These are phyloP conservation scores for Acromyrmex echinatior DNA, from an alignment of 1,140 invertebrate species.

Conservation along the genomic window DNA sequence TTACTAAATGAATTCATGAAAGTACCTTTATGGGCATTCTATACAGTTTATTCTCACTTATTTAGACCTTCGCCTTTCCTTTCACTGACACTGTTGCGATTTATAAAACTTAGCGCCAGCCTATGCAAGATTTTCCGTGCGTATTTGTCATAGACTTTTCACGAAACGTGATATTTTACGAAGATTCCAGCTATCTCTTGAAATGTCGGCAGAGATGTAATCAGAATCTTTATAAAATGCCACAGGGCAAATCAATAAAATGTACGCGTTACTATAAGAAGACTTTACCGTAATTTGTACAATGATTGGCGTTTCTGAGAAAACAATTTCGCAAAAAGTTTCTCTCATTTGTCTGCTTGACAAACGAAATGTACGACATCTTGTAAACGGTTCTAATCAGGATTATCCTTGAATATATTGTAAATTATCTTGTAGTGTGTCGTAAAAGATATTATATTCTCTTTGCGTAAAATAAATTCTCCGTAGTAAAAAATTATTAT, in stretches of 20 bases:
- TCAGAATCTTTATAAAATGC: conserved; percentile 35
- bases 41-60: not conserved
- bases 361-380: not conserved
- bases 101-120: conserved; percentile 13
- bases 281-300: conserved; percentile 13
- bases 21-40: not conserved
- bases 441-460: not conserved
- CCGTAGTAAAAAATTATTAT: not conserved
- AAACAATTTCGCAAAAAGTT: conserved; percentile 40
- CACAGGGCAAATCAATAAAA: conserved; percentile 2
- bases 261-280: not conserved
- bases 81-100: conserved; percentile 31
- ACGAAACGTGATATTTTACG: conserved; percentile 13
- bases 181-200: not conserved
- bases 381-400: not conserved
- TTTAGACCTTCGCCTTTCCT: conserved; percentile 48
- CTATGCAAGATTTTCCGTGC: not conserved
- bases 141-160: conserved; percentile 35
- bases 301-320: conserved; percentile 11
- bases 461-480: not conserved
- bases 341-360: not conserved
- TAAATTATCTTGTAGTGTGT: not conserved
- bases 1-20: conserved; percentile 15
- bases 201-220: not conserved
- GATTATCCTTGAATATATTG: conserved; percentile 1